These are phyloP conservation scores for Pseudomyrmex flavicornis DNA, from an alignment of 1,140 invertebrate genomes.

Conservation along the genomic window DNA sequence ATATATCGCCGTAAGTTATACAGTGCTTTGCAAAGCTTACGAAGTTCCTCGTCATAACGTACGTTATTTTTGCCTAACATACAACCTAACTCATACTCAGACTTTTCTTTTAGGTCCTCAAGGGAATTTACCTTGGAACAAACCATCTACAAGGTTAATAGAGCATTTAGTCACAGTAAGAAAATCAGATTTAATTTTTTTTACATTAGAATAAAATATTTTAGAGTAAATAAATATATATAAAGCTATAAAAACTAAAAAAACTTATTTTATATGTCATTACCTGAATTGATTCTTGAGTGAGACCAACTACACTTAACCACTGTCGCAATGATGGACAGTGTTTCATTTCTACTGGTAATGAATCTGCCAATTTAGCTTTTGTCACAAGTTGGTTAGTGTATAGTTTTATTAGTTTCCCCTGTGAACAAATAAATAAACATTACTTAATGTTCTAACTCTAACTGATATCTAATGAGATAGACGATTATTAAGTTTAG, in stretches of 20 bases:
- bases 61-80: constrained; percentile 89
- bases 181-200: not conserved
- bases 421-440: constrained; percentile 87
- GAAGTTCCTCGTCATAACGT: constrained; percentile 91
- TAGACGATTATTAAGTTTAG: too few species aligned
- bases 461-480: too few species aligned
- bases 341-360: constrained; percentile 87
- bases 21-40: constrained; percentile 92
- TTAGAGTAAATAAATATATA: not conserved
- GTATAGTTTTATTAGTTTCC: constrained; percentile 97
- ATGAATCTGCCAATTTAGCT: constrained; percentile 88
- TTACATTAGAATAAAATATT: not conserved
- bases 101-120: constrained; percentile 92
- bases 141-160: constrained; percentile 80
- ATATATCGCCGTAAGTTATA: constrained; percentile 94
- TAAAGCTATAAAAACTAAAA: constrained; percentile 9
- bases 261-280: not conserved
- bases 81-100: constrained; percentile 92
- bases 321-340: constrained; percentile 94
- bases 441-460: too few species aligned
- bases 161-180: constrained; percentile 5
- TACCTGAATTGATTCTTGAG: constrained; percentile 90
- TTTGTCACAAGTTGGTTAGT: constrained; percentile 95
- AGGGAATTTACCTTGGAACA: constrained; percentile 89
- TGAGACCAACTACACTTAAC: constrained; percentile 95